phyloP scores from a whole-genome alignment of 2,797 vertebrate species.

The Mus minutoides region DNA sequence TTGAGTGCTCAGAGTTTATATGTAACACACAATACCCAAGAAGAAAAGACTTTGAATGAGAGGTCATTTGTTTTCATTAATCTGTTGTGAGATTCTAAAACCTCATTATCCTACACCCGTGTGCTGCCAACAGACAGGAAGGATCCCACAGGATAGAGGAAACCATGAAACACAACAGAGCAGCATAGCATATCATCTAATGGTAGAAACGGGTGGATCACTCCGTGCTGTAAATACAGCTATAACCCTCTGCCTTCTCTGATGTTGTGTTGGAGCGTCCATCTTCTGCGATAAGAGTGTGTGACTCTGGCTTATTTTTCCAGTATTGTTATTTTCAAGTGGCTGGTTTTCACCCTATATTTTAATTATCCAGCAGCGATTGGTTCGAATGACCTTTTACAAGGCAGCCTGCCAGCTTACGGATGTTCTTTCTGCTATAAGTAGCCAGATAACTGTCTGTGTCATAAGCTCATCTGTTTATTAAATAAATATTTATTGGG shows the following conservation, averaged over 20 bases:
- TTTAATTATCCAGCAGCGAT: conserved; percentile 29
- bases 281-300: not conserved
- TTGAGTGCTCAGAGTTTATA: conserved; percentile 1
- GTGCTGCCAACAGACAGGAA: not conserved
- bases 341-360: not conserved
- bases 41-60: conserved; percentile 16
- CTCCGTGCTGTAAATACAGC: not conserved
- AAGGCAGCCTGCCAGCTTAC: conserved; percentile 9
- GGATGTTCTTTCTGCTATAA: conserved; percentile 21
- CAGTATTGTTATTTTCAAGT: not conserved
- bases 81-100: not conserved
- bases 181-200: not conserved
- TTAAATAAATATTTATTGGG: conserved; percentile 22
- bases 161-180: not conserved
- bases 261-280: not conserved
- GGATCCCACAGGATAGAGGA: conserved; percentile 2
- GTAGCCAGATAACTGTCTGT: not conserved
- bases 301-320: not conserved
- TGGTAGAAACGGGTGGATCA: not conserved
- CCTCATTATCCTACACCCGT: not conserved
- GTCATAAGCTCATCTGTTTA: not conserved
- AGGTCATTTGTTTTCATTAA: conserved; percentile 1
- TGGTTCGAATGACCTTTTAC: conserved; percentile 10
- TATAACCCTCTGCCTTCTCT: not conserved
- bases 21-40: not conserved